These are phyloP conservation scores for Origma solitaria DNA, from an alignment of 2,113 vertebrate genomes.

Conservation along the genomic window DNA sequence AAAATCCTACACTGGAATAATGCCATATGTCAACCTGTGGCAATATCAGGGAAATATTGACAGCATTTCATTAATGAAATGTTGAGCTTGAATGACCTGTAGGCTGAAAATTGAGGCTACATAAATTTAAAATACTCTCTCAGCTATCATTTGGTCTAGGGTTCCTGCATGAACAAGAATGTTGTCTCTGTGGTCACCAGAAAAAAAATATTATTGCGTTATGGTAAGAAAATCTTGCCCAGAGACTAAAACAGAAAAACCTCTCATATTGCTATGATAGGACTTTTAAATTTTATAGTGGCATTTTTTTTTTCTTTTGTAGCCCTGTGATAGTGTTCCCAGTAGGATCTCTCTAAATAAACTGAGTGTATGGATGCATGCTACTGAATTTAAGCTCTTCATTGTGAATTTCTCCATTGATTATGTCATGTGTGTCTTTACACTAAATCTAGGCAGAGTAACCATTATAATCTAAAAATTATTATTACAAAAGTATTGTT, in stretches of 20 bases:
- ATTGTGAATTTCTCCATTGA: neutral
- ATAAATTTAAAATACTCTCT: neutral
- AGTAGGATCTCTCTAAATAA: neutral
- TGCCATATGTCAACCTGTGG: slow-evolving; percentile 33
- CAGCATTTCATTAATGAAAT: slow-evolving; percentile 28
- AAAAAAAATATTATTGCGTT: neutral
- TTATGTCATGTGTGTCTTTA: neutral
- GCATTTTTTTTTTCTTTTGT: neutral
- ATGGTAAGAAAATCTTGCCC: neutral
- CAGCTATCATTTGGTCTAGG: neutral
- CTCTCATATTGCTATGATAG: neutral
- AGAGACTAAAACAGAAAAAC: neutral
- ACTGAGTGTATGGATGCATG: neutral
- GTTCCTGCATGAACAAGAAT: neutral
- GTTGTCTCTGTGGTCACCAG: neutral
- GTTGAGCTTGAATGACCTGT: slow-evolving; percentile 20
- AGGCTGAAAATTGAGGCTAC: neutral
- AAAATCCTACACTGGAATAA: slow-evolving; percentile 33
- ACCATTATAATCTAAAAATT: neutral
- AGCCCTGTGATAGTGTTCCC: neutral
- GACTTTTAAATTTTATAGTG: neutral
- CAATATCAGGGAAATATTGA: slow-evolving; percentile 46
- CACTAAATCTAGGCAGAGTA: neutral
- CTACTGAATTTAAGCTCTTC: neutral
- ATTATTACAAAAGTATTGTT: neutral